Evolutionary conservation across 37 sponge, comb jelly and placozoan species (phyloP).

Genomic region (Cladorhizidae sp.): DNA sequence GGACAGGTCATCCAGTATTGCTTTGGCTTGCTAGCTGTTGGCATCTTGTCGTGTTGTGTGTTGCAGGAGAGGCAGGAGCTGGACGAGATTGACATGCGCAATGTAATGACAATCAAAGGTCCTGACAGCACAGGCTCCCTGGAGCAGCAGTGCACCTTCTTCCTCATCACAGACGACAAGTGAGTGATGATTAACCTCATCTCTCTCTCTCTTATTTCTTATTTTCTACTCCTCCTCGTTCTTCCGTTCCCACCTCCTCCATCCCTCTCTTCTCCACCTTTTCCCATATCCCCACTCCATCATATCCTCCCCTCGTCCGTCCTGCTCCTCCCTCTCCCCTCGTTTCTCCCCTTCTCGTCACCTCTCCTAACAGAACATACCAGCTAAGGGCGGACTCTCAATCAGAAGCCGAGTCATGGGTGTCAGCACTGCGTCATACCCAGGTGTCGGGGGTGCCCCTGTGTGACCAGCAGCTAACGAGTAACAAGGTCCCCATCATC

Average conservation of each 20-base stretch:
- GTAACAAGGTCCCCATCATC: constrained; percentile 67
- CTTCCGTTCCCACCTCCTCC: background rate
- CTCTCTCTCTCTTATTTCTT: background rate
- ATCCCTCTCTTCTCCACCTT: background rate
- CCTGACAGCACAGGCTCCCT: constrained; percentile 33
- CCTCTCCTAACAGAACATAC: constrained; percentile 17
- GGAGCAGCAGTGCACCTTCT: constrained; percentile 53
- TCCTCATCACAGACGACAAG: constrained; percentile 61
- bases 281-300: too few species aligned
- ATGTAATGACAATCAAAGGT: constrained; percentile 49
- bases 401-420: constrained; percentile 65
- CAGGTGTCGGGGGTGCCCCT: constrained; percentile 84
- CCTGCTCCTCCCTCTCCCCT: too few species aligned
- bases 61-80: constrained; percentile 55
- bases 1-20: too few species aligned
- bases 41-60: too few species aligned
- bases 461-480: constrained; percentile 66
- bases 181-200: constrained; percentile 5
- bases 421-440: constrained; percentile 69
- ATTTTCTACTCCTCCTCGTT: background rate
- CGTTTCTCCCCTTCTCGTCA: background rate
- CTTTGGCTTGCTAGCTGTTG: too few species aligned
- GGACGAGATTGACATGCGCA: constrained; percentile 67
- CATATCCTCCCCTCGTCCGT: too few species aligned
- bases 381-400: constrained; percentile 47